phyloP scores from a whole-genome alignment of 2,113 vertebrate species.

The Corythornis madagascariensis region DNA sequence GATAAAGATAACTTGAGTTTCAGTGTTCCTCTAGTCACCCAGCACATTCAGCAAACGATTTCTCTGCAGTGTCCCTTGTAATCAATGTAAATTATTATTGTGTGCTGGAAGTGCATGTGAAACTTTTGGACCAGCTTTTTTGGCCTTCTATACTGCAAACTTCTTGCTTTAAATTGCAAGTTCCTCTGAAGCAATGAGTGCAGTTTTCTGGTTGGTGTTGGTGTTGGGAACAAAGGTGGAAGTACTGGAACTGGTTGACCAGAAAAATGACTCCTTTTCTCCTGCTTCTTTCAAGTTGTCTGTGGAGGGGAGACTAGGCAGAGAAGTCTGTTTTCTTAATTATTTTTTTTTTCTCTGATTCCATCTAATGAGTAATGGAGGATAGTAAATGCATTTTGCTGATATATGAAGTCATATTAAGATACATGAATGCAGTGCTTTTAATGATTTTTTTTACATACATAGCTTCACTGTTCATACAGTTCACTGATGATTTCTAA shows the following conservation, averaged over 20 bases:
- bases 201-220: not conserved
- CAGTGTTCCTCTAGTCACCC: not conserved
- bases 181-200: not conserved
- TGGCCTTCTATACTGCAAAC: not conserved
- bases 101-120: not conserved
- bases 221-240: not conserved
- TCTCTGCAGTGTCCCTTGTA: not conserved
- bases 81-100: not conserved
- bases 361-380: not conserved
- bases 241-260: not conserved
- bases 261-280: not conserved
- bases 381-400: not conserved
- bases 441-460: not conserved
- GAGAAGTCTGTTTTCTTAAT: not conserved
- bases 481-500: not conserved
- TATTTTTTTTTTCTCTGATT: not conserved
- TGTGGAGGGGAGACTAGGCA: not conserved
- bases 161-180: not conserved
- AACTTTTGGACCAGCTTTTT: not conserved
- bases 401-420: not conserved
- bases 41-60: not conserved
- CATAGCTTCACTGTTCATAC: not conserved
- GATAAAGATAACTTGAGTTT: not conserved
- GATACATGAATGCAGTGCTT: not conserved
- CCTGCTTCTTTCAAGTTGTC: not conserved